Evolutionary conservation across 53 echinoderm and acorn worm genomes (phyloP).

Genomic region (Patiria pectinifera): DNA sequence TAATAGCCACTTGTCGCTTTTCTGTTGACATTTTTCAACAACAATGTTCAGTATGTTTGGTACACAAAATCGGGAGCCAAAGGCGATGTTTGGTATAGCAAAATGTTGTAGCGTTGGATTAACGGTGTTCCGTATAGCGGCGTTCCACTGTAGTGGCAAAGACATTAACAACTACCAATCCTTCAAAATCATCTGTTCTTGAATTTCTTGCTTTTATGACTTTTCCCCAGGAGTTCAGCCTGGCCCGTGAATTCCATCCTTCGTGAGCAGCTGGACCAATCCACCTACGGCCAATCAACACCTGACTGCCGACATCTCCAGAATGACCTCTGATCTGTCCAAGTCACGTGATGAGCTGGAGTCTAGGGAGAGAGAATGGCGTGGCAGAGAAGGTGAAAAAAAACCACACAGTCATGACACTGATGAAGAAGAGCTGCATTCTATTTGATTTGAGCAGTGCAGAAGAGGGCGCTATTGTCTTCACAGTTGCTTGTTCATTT

Average conservation of each 20-base stretch:
- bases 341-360: slow-evolving; percentile 86
- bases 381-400: slow-evolving; percentile 86
- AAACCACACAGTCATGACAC: background rate
- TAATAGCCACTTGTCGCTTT: too few species aligned
- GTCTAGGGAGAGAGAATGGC: slow-evolving; percentile 86
- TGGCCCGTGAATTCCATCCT: slow-evolving; percentile 98
- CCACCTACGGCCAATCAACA: slow-evolving; percentile 87
- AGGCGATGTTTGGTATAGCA: too few species aligned
- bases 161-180: too few species aligned
- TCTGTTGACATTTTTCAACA: too few species aligned
- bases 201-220: background rate
- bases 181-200: background rate
- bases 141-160: too few species aligned
- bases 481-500: too few species aligned
- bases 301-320: slow-evolving; percentile 79
- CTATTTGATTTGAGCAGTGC: too few species aligned
- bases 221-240: slow-evolving; percentile 83
- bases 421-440: background rate
- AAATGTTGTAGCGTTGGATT: too few species aligned
- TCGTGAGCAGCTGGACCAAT: slow-evolving; percentile 96
- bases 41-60: too few species aligned
- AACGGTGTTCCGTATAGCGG: too few species aligned
- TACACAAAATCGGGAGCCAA: too few species aligned
- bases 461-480: too few species aligned
- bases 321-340: slow-evolving; percentile 77